phyloP scores from a whole-genome alignment of 2,888 invertebrate genomes.

The Nemotelus nigrinus region DNA sequence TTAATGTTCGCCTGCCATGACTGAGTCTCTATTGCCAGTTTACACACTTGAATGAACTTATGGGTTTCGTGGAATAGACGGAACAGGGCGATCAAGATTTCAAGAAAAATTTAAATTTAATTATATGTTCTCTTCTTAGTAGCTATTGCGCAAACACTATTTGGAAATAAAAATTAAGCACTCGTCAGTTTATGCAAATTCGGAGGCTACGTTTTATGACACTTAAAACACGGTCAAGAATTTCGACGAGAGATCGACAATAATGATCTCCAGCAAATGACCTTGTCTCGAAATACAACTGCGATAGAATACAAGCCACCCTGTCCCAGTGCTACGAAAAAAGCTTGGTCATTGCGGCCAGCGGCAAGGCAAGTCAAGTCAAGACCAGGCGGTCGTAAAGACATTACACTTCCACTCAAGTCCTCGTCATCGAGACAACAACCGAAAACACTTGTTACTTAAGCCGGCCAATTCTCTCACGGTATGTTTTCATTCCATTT shows the following conservation, averaged over 20 bases:
- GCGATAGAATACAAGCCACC: not conserved
- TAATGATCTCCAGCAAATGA: not conserved
- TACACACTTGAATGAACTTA: not conserved
- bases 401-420: slow-evolving; percentile 22
- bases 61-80: not conserved
- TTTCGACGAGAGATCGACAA: not conserved
- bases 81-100: not conserved
- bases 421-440: slow-evolving; percentile 23
- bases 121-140: too few species aligned
- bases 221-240: not conserved
- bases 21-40: not conserved
- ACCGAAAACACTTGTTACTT: slow-evolving; percentile 37
- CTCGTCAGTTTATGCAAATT: too few species aligned
- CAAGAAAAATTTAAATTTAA: too few species aligned
- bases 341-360: slow-evolving; percentile 8
- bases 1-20: not conserved
- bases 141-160: too few species aligned
- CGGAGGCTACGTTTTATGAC: too few species aligned
- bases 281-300: not conserved
- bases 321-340: slow-evolving; percentile 1
- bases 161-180: too few species aligned
- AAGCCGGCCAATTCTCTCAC: slow-evolving; percentile 43
- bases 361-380: slow-evolving; percentile 4
- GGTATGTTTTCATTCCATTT: slow-evolving; percentile 42
- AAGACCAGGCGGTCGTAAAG: slow-evolving; percentile 10